A percentile compares a stretch with the other conserved stretches of the same genome.
phyloP scores from a whole-genome alignment of 2,888 invertebrate species.

The Thereva nobilitata region DNA sequence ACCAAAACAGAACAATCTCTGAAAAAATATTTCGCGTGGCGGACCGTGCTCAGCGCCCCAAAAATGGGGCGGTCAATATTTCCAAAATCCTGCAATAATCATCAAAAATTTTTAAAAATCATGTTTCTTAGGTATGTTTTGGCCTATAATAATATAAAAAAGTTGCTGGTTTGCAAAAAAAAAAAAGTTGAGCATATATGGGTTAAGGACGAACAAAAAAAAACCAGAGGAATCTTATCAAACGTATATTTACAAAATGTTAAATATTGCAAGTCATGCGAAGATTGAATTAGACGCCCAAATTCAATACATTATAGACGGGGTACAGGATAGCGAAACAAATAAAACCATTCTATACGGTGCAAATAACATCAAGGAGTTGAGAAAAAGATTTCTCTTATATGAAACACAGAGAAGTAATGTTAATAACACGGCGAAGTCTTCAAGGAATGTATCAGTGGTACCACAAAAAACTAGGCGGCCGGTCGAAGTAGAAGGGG shows the following conservation, averaged over 20 bases:
- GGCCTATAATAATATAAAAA: too few relatives aligned
- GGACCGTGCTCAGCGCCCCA: too few relatives aligned
- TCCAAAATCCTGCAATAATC: too few relatives aligned
- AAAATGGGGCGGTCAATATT: too few relatives aligned
- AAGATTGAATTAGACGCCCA: conserved; percentile 4
- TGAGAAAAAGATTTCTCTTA: neutral
- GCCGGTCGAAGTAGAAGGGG: neutral
- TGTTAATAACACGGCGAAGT: neutral
- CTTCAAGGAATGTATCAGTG: neutral
- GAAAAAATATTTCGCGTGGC: too few relatives aligned
- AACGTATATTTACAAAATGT: conserved; percentile 12
- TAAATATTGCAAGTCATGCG: conserved; percentile 1
- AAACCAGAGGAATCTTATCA: neutral
- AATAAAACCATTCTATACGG: conserved; percentile 24
- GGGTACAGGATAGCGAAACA: conserved; percentile 1
- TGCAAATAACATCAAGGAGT: neutral
- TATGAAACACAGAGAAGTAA: neutral
- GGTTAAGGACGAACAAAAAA: neutral
- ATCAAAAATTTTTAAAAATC: too few relatives aligned
- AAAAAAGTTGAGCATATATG: too few relatives aligned
- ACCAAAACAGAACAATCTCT: too few relatives aligned
- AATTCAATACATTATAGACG: conserved; percentile 19
- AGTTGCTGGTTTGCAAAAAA: too few relatives aligned
- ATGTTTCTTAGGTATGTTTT: too few relatives aligned
- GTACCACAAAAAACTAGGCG: too few relatives aligned